These are phyloP conservation scores for Carassius carassius DNA, from an alignment of 2,113 vertebrate species.

Conservation along the genomic window DNA sequence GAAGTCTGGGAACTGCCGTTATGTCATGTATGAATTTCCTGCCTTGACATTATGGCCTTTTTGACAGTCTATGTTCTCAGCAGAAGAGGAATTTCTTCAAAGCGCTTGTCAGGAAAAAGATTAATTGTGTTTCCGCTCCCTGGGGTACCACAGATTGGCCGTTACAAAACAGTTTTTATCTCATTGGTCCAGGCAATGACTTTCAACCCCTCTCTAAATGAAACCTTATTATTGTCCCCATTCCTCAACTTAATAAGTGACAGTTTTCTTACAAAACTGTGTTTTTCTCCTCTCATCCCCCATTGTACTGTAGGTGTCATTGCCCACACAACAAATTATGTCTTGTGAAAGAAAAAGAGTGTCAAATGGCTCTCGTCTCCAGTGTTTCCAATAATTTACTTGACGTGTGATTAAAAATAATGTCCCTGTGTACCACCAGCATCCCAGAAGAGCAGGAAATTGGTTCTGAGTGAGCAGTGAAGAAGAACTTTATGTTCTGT, in stretches of 20 bases:
- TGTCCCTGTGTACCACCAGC: slow-evolving; percentile 27
- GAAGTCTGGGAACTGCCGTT: slow-evolving; percentile 24
- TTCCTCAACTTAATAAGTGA: slow-evolving; percentile 65
- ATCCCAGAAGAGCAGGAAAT: slow-evolving; percentile 49
- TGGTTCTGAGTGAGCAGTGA: slow-evolving; percentile 53
- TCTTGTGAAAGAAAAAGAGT: slow-evolving; percentile 62
- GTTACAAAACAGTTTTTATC: slow-evolving; percentile 71
- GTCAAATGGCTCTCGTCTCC: slow-evolving; percentile 64
- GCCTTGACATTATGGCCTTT: slow-evolving; percentile 13
- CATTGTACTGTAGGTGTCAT: slow-evolving; percentile 57
- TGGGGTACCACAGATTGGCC: slow-evolving; percentile 67
- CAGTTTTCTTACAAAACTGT: slow-evolving; percentile 50
- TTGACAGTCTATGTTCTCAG: slow-evolving; percentile 52
- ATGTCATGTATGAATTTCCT: slow-evolving; percentile 1
- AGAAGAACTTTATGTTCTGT: slow-evolving; percentile 50
- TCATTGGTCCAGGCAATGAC: slow-evolving; percentile 72
- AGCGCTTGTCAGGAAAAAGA: slow-evolving; percentile 67
- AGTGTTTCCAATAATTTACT: slow-evolving; percentile 62
- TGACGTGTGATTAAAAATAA: slow-evolving; percentile 58
- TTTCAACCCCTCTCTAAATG: slow-evolving; percentile 66
- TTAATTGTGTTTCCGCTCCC: slow-evolving; percentile 70
- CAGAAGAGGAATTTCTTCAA: slow-evolving; percentile 50
- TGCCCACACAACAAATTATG: slow-evolving; percentile 70
- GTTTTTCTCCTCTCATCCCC: slow-evolving; percentile 25
- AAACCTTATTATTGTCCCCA: slow-evolving; percentile 67